phyloP scores from a whole-genome alignment of 2,888 invertebrate species.

The Steromphala cineraria region DNA sequence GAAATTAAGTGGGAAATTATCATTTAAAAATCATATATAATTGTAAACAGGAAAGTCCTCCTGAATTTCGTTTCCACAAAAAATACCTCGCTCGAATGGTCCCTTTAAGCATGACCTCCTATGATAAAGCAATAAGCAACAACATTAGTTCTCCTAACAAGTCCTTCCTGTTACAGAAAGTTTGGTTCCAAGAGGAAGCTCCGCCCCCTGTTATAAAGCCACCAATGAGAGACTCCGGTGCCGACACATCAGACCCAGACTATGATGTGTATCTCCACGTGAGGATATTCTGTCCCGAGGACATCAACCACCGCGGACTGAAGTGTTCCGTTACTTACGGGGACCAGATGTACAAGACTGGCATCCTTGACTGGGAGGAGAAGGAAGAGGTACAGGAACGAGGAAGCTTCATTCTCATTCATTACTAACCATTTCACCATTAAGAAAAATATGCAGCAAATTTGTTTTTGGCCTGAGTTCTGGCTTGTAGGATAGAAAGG shows the following conservation, averaged over 20 bases:
- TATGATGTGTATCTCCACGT: slow-evolving; percentile 68
- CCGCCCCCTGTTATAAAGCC: slow-evolving; percentile 41
- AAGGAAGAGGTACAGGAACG: slow-evolving; percentile 25
- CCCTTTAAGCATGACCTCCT: too few species aligned
- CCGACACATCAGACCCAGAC: slow-evolving; percentile 68
- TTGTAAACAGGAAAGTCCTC: too few species aligned
- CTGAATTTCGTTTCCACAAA: too few species aligned
- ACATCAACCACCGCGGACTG: slow-evolving; percentile 60
- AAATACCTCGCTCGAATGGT: too few species aligned
- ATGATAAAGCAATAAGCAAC: too few species aligned
- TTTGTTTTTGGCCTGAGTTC: too few species aligned
- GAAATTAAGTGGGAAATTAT: too few species aligned
- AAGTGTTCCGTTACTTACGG: slow-evolving; percentile 67
- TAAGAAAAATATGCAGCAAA: too few species aligned
- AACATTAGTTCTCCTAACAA: neutral
- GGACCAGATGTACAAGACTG: slow-evolving; percentile 66
- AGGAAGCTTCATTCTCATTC: neutral
- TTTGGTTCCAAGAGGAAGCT: slow-evolving; percentile 56
- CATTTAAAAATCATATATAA: too few species aligned
- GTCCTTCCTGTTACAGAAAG: slow-evolving; percentile 49
- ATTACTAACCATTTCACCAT: too few species aligned
- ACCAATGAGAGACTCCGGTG: slow-evolving; percentile 55
- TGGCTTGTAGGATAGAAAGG: too few species aligned
- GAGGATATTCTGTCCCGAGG: slow-evolving; percentile 66
- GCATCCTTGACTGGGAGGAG: slow-evolving; percentile 52